Evolutionary conservation across 2,888 invertebrate species (phyloP).

Genomic region (Drosophila trichaetosa): DNA sequence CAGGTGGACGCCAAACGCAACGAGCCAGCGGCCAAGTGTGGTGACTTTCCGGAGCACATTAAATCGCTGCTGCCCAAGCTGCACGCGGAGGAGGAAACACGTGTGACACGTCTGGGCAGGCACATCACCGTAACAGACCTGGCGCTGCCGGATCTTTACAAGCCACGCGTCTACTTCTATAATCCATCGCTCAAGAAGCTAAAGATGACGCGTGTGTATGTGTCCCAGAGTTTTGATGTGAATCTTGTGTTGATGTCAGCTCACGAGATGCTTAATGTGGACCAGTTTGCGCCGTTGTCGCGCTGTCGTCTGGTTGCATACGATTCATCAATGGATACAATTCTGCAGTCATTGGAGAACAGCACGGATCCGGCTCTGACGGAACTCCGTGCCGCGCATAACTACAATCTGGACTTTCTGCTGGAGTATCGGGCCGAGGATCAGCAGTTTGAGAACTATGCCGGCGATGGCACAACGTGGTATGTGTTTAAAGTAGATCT

Average conservation of each 20-base stretch:
- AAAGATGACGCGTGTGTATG: slow-evolving; percentile 86
- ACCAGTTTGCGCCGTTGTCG: slow-evolving; percentile 87
- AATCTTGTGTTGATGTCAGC: slow-evolving; percentile 87
- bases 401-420: slow-evolving; percentile 86
- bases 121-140: slow-evolving; percentile 86
- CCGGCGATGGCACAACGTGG: slow-evolving; percentile 87
- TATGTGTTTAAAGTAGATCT: slow-evolving; percentile 88
- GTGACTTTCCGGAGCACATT: slow-evolving; percentile 92
- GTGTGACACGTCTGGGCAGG: slow-evolving; percentile 80
- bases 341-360: slow-evolving; percentile 89
- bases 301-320: slow-evolving; percentile 91
- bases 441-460: slow-evolving; percentile 88
- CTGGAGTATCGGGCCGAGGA: slow-evolving; percentile 88
- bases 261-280: slow-evolving; percentile 87
- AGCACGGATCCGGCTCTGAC: slow-evolving; percentile 83
- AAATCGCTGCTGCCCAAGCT: slow-evolving; percentile 88
- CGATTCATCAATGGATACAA: slow-evolving; percentile 87
- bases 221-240: slow-evolving; percentile 87
- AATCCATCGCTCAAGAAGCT: slow-evolving; percentile 87
- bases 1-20: slow-evolving; percentile 89
- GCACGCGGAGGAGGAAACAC: slow-evolving; percentile 88
- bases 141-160: slow-evolving; percentile 85
- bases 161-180: slow-evolving; percentile 88
- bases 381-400: slow-evolving; percentile 65
- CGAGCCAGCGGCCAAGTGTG: slow-evolving; percentile 87